Evolutionary conservation across 2,888 invertebrate genomes (phyloP), one percentile per base, ranked within the genome.

Genomic region (Pristionchus fissidentatus): DNA sequence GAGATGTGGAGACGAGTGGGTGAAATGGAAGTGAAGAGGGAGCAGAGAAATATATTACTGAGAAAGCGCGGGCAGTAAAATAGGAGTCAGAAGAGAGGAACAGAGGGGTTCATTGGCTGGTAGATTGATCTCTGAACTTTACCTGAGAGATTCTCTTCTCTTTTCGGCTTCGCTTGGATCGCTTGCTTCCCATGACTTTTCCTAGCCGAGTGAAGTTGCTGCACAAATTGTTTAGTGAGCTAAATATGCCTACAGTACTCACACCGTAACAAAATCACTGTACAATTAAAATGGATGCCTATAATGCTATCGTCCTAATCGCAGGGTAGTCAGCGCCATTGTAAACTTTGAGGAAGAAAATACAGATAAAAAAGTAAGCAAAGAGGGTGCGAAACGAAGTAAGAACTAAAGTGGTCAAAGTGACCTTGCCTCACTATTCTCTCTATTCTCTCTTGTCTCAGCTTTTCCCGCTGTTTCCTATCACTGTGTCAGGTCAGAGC

Each of bases 121-220:
- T n/a, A 26, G 26, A 60, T 60, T 60, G 62, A 60, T 60, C 62
- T 26, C n/a, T 60, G 29, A 60, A 15, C 62, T 60, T 15, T 79
- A 79, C 79, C 79, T 79, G 79, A 19, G 55, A 57, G 57, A 41
- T 79, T 55, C 55, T 38, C 38, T 57, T 55, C 57, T 79, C 79
- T 15, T 57, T 35, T 35, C 79, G 35, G 26, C 79, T 38, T 29
- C 57, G 35, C 79, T 79, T 38, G 35, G 79, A 79, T 41, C 57
- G 38, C 79, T 79, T 79, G 57, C 79, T 79, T 26, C 79, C 79
- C 79, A 79, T 79, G 79, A 26, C 79, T 19, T 55, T n/a, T n/a
- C 57, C 29, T 26, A 32, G 49, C 49, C 77, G 77, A 77, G 49
- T 29, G 29, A 62, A 3, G 32, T 29, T 4, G 10, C 4, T 62